Evolutionary conservation across 2,888 invertebrate species (phyloP), one percentile per base, ranked within the genome.

Genomic region (Tipula unca): DNA sequence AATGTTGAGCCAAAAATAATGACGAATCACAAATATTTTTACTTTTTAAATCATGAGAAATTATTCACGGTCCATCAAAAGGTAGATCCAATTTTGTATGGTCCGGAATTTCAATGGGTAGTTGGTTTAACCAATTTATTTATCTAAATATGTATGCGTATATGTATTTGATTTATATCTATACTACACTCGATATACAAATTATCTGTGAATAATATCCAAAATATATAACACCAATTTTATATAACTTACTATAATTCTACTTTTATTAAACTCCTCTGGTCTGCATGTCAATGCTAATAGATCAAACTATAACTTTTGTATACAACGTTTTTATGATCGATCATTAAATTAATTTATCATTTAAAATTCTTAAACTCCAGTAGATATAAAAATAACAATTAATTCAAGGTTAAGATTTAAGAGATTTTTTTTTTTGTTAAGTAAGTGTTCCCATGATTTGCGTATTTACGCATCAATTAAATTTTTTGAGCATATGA

Each of bases 341-440:
- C 25, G 69, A 69, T 69, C 69, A 69, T 69, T 69, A 69, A 69
- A 69, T 54, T 54, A 54, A 54, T 69, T 48, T 69, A 69, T 69
- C 69, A 69, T 69, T 25, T 25, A 25, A 69, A 69, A 69, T 69
- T 69, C 69, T 10, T 3, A 69, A 69, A 69, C 25, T 69, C 20
- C 20, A 69, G 25, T 69, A 69, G 69, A 10, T 69, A 69, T 69
- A 25, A 69, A 25, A 69, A 69, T 25, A 25, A 69, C 17, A 69
- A 69, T 69, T 25, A 69, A 69, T 69, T 69, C 69, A 69, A 69
- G 69, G 69, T 69, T 20, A 69, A 69, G 3, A 25, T 25, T 69
- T 69, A 25, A 69, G 25, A 69, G 17, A n/a, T n/a, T n/a, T n/a
- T n/a, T n/a, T 48, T 48, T n/a, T 10, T 48, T 48, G 10, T 25